phyloP scores from a whole-genome alignment of 37 sponge, comb jelly and placozoan genomes.

The Geodia barretti region DNA sequence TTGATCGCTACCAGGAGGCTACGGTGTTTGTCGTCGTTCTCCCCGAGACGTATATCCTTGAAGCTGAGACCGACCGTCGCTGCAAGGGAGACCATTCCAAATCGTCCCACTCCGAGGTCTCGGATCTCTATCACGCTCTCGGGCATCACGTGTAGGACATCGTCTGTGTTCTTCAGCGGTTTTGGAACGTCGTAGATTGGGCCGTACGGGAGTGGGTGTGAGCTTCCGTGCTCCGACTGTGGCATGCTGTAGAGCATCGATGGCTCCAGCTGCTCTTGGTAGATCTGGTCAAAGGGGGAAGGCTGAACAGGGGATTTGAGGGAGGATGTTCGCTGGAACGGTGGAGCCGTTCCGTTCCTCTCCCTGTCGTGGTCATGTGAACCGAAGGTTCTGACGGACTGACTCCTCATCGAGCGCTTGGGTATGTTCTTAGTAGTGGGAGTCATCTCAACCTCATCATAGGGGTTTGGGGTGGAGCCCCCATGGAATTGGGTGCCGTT shows the following conservation, averaged over 20 bases:
- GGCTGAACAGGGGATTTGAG: background rate
- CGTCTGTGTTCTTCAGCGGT: background rate
- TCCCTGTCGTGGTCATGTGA: background rate
- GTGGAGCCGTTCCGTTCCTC: background rate
- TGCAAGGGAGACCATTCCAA: slow-evolving; percentile 70
- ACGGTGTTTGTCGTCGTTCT: slow-evolving; percentile 39
- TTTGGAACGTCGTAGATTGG: slow-evolving; percentile 53
- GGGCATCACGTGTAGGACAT: slow-evolving; percentile 11
- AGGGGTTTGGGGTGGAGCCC: background rate
- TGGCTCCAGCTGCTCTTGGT: slow-evolving; percentile 54
- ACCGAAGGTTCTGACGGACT: background rate
- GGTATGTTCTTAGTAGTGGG: background rate
- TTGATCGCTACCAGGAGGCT: slow-evolving; percentile 83
- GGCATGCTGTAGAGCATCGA: slow-evolving; percentile 33
- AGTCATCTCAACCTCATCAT: background rate
- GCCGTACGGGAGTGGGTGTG: slow-evolving; percentile 35
- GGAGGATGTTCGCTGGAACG: background rate
- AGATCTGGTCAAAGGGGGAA: slow-evolving; percentile 18
- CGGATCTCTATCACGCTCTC: slow-evolving; percentile 32
- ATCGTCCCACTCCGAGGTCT: slow-evolving; percentile 61
- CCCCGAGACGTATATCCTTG: slow-evolving; percentile 46
- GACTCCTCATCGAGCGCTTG: background rate
- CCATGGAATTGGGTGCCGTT: background rate
- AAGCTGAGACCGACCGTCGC: slow-evolving; percentile 57
- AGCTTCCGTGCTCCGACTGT: background rate